Base-by-base conservation (phyloP, 92 coral and sea anemone species). In the Bergia sp. region DNA sequence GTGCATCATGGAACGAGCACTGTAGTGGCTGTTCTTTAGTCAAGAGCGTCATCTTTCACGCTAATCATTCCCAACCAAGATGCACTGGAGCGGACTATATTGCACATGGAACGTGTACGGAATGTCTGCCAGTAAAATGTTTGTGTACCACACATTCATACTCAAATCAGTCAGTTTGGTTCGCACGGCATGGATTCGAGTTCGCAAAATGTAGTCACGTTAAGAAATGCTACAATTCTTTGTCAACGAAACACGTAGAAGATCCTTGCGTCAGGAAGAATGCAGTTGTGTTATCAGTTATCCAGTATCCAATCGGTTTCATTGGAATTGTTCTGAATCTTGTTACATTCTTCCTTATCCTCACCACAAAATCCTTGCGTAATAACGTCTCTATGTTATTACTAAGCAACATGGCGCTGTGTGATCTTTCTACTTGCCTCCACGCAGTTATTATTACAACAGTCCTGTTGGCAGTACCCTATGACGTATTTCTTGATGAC, bases 1-100 rank as follows among this genome's bases (percentile, higher is more conserved):
- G 94, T 13, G 20, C 86, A 2, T 88, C 93, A 7, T 94, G 96
- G 94, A 94, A 79, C 65, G 37, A 85, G 2, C 49, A 72, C 15
- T 94, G 96, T 37, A 41, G 6, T 29, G 29, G 29, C 29, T 29
- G 29, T 29, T 29, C 29, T 29, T 29, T 29, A 29, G 29, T 29
- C 29, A 29, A 29, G 29, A 29, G 29, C 29, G 29, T 29, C 29
- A 29, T 29, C 29, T 29, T 29, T 29, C 29, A 29, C 0, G 29
- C 29, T 0, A 0, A 29, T 29, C 29, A 29, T 29, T 29, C 29
- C 0, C 29, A 29, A 29, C 29, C 29, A 29, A 29, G 29, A 29
- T 29, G 29, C 29, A 29, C 29, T 29, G 0, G 29, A 29, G 29
- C 29, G 29, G 29, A n/a, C 43, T 85, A 58, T 38, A 58, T 81